phyloP scores from a whole-genome alignment of 1,140 invertebrate genomes.

The Ips nitidus region DNA sequence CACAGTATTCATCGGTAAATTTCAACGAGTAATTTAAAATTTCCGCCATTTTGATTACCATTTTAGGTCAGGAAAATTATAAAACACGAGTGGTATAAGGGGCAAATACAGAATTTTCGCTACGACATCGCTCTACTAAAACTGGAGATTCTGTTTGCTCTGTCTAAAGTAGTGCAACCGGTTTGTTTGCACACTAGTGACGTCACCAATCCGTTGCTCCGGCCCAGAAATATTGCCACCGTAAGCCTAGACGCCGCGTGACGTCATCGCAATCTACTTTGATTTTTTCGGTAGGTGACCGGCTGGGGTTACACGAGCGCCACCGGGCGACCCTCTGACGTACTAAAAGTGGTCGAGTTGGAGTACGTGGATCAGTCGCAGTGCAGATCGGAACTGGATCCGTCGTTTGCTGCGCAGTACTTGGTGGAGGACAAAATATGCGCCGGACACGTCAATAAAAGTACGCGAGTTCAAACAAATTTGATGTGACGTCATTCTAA shows the following conservation, averaged over 20 bases:
- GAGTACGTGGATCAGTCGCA: slow-evolving; percentile 27
- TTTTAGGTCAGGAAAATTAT: slow-evolving; percentile 40
- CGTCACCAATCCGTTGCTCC: not conserved
- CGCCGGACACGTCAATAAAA: slow-evolving; percentile 39
- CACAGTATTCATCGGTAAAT: slow-evolving; percentile 39
- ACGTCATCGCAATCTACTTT: not conserved
- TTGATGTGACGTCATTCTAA: not conserved
- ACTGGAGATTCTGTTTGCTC: slow-evolving; percentile 27
- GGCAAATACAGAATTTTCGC: slow-evolving; percentile 30
- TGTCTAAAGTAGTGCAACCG: slow-evolving; percentile 38
- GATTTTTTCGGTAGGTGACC: slow-evolving; percentile 29
- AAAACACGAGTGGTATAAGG: slow-evolving; percentile 30
- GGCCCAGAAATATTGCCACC: slow-evolving; percentile 4
- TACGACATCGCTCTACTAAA: slow-evolving; percentile 41
- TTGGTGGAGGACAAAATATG: slow-evolving; percentile 40
- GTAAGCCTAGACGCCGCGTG: slow-evolving; percentile 5
- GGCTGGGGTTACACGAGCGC: slow-evolving; percentile 42
- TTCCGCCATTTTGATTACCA: not conserved
- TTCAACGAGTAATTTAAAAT: not conserved
- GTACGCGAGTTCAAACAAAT: slow-evolving; percentile 26
- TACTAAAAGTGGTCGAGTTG: slow-evolving; percentile 39
- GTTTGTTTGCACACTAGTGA: slow-evolving; percentile 27
- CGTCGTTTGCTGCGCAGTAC: slow-evolving; percentile 33
- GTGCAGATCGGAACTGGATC: slow-evolving; percentile 33
- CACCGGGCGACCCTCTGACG: slow-evolving; percentile 30